Percentiles rank a stretch among this genome's conserved stretches.
Conservation (phyloP, 2,113 vertebrate genomes). For the Saimiri boliviensis region DNA sequence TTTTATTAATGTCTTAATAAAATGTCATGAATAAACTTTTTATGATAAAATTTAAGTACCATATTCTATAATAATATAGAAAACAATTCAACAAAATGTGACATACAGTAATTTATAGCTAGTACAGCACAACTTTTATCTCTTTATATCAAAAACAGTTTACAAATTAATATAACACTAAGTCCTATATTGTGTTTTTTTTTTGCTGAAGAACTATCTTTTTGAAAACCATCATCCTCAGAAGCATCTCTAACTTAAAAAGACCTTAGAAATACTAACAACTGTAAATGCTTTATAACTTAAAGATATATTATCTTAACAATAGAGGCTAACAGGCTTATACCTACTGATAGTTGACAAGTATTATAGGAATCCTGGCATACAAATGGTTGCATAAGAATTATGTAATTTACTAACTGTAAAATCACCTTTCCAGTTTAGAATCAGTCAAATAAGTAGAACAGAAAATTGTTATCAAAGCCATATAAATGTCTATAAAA, state of each 20-base stretch:
- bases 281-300: neutral
- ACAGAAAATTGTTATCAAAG: neutral
- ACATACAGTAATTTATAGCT: neutral
- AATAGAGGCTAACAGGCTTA: neutral
- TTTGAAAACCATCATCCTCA: neutral
- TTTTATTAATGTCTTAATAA: neutral
- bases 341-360: neutral
- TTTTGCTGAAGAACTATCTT: neutral
- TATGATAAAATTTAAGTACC: neutral
- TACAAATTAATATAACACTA: neutral
- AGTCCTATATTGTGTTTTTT: neutral
- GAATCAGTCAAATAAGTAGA: neutral
- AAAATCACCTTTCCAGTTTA: neutral
- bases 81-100: neutral
- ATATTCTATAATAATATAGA: neutral
- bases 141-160: neutral
- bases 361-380: neutral
- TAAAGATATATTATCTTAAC: neutral
- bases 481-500: neutral
- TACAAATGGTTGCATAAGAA: neutral
- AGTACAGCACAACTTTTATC: neutral
- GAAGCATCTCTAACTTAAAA: neutral
- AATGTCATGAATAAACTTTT: neutral
- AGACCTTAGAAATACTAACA: neutral
- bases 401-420: neutral